phyloP scores from a whole-genome alignment of 2,888 invertebrate genomes.

The Boloria selene region DNA sequence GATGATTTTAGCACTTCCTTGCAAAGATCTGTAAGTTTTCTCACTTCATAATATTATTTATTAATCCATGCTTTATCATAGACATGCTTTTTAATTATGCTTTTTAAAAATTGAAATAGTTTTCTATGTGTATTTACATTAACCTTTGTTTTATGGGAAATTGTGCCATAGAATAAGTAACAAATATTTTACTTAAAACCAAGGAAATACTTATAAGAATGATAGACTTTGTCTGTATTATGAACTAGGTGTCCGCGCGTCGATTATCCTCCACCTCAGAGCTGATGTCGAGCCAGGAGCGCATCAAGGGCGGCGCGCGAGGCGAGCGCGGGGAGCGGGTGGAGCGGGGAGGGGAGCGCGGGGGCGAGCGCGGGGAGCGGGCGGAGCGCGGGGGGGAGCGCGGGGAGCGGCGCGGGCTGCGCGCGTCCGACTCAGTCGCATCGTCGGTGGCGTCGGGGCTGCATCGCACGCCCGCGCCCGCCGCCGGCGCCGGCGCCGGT shows the following conservation, averaged over 20 bases:
- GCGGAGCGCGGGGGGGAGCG: conserved; percentile 87
- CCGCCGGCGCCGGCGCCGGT: conserved; percentile 84
- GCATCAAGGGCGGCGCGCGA: conserved; percentile 85
- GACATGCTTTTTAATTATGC: no score
- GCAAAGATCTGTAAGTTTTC: conserved; percentile 72
- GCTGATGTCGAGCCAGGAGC: conserved; percentile 91
- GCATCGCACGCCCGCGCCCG: conserved; percentile 81
- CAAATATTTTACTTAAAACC: no score
- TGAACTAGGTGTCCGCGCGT: conserved; percentile 85
- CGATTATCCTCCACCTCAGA: conserved; percentile 91
- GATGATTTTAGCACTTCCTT: conserved; percentile 81
- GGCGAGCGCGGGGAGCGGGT: conserved; percentile 89
- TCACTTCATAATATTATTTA: not conserved
- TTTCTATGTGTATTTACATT: no score
- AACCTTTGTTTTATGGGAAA: no score
- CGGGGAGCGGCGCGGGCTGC: conserved; percentile 88
- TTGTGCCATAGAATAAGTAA: no score
- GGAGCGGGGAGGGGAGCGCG: conserved; percentile 87
- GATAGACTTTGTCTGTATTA: no score
- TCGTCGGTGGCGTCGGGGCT: conserved; percentile 95
- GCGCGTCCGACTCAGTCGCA: conserved; percentile 93
- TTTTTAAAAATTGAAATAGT: no score
- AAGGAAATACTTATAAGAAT: no score
- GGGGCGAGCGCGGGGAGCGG: conserved; percentile 89
- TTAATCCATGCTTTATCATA: not conserved